Base-by-base conservation (phyloP, 2,113 vertebrate genomes). In the Willisornis vidua region DNA sequence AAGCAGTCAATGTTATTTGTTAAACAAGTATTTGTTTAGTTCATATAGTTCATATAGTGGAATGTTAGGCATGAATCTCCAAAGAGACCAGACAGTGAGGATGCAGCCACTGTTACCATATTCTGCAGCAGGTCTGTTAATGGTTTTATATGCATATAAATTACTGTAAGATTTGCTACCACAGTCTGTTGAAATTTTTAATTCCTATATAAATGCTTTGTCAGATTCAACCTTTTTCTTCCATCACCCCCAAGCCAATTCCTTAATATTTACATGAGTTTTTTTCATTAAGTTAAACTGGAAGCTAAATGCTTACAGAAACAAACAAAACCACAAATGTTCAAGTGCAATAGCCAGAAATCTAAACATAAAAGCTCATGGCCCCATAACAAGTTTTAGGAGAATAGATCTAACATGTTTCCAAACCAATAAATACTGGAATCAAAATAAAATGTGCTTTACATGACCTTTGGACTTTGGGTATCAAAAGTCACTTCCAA, bases 401-500 rank as follows among this genome's bases (percentile, higher is more conserved):
- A 45, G 41, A 91, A 87, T 66, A 87, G 86, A 91, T 96, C 95
- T 87, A 78, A 87, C 23, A 88, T 80, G 94, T 96, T 95, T 98
- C 48, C 72, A 97, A 96, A 89, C 82, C 74, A 93, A 96, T 97
- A 97, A 98, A 97, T 96, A 96, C 49, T 67, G 39, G 59, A 87
- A 95, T 76, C 96, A 70, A 96, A 96, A 86, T 95, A 35, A 29
- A 76, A 83, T 89, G 77, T 87, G 91, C 74, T 97, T 94, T 74
- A 95, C 78, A 81, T 89, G 63, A 95, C 72, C 82, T 96, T 83
- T 91, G 62, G 85, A 97, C 93, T 97, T 95, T 96, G 93, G 91
- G 90, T 96, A 96, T 91, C 31, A 81, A 97, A 96, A 97, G 85
- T 78, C 87, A 92, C 87, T 93, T 95, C 96, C 96, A 96, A 97